Conservation (phyloP, 2,113 vertebrate species). For the Egretta garzetta region DNA sequence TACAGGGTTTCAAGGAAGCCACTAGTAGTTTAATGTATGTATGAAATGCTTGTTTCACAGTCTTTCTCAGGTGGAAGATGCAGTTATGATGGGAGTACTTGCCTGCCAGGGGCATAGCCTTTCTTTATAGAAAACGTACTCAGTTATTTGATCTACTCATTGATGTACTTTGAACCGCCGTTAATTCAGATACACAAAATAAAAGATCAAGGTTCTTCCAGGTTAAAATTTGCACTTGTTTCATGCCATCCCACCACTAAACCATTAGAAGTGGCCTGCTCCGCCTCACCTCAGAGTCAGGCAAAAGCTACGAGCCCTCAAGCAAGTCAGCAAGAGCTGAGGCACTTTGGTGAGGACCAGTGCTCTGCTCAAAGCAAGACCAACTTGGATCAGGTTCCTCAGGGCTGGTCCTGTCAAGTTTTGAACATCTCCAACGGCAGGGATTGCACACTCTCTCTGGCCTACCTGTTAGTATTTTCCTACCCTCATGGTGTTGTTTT, state of each 20-base stretch:
- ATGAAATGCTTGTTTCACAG: not conserved
- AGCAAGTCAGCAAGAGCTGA: rapidly evolving
- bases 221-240: not conserved
- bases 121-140: not conserved
- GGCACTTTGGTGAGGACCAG: not conserved
- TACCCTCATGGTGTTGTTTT: not conserved
- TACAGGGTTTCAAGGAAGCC: not conserved
- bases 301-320: not conserved
- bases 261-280: not conserved
- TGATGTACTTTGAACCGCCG: not conserved
- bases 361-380: not conserved
- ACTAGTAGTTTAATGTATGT: not conserved
- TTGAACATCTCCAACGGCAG: not conserved
- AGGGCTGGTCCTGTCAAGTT: not conserved
- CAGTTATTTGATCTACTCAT: not conserved
- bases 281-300: not conserved
- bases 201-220: not conserved
- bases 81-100: not conserved
- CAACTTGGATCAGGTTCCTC: not conserved
- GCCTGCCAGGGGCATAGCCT: not conserved
- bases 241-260: no score
- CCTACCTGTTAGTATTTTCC: not conserved
- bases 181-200: not conserved
- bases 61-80: not conserved
- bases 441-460: not conserved